A percentile compares a stretch with the other conserved stretches of the same genome.
Evolutionary conservation across 2,888 invertebrate species (phyloP).

Genomic region (Rotaria magnacalcarata): DNA sequence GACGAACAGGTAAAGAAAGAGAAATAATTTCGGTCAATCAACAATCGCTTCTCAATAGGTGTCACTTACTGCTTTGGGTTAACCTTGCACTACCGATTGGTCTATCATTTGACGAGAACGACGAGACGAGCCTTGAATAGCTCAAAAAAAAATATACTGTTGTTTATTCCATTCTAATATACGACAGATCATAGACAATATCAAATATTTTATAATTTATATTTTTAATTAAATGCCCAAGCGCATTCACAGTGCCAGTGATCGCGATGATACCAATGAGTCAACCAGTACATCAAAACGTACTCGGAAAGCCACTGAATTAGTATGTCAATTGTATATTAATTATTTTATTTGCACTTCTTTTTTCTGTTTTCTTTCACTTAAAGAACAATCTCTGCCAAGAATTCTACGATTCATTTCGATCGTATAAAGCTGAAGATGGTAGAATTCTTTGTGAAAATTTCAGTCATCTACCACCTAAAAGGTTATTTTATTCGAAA

Average conservation of each 20-base stretch:
- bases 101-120: constrained; percentile 1
- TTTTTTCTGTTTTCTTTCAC: background rate
- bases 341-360: background rate
- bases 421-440: constrained; percentile 6
- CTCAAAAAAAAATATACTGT: constrained; percentile 1
- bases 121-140: background rate
- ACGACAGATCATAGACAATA: background rate
- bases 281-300: background rate
- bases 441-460: background rate
- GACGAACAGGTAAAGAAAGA: background rate
- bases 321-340: background rate
- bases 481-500: constrained; percentile 46
- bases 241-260: background rate
- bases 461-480: constrained; percentile 19
- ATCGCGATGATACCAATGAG: background rate
- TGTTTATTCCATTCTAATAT: background rate
- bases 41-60: background rate
- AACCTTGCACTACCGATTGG: background rate
- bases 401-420: background rate
- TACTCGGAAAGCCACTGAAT: background rate
- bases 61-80: background rate
- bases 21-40: background rate
- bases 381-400: background rate
- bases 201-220: background rate
- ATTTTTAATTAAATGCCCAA: constrained; percentile 10